These are phyloP conservation scores for Onychomys leucogaster DNA, from an alignment of 2,797 vertebrate species.

Conservation along the genomic window DNA sequence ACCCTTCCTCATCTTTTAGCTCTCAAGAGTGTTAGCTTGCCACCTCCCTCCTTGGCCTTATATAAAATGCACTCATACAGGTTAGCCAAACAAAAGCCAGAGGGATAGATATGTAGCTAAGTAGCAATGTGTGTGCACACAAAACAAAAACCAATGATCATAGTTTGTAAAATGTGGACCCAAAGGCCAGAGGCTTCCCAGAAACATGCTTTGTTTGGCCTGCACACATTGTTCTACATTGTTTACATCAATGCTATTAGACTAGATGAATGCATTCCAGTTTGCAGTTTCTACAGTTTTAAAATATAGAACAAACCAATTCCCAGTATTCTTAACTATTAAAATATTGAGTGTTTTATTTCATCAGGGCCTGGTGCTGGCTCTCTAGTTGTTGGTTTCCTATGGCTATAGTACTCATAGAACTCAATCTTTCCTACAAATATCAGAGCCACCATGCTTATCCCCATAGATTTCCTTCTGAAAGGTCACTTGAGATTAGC, in stretches of 20 bases:
- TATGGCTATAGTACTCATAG: not conserved
- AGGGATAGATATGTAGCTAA: not conserved
- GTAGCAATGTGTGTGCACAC: not conserved
- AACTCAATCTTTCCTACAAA: slow-evolving; percentile 22
- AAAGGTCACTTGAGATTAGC: not conserved
- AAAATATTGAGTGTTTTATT: not conserved
- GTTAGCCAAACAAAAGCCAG: not conserved
- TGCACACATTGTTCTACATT: not conserved
- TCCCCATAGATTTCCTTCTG: not conserved
- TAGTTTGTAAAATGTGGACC: not conserved
- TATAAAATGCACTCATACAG: not conserved
- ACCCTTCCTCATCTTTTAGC: not conserved
- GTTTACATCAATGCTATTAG: not conserved
- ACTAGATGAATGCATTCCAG: not conserved
- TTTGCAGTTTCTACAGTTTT: slow-evolving; percentile 43
- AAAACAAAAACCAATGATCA: not conserved
- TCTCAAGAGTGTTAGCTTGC: not conserved
- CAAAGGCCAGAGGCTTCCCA: not conserved
- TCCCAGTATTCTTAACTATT: not conserved
- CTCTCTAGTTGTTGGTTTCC: slow-evolving; percentile 10
- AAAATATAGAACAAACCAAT: not conserved
- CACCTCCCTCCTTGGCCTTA: not conserved
- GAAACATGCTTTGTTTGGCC: slow-evolving; percentile 3
- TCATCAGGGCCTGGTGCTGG: not conserved
- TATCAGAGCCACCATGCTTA: not conserved